Base-by-base conservation (phyloP, 2,113 vertebrate species). In the Microcebus griseorufus region DNA sequence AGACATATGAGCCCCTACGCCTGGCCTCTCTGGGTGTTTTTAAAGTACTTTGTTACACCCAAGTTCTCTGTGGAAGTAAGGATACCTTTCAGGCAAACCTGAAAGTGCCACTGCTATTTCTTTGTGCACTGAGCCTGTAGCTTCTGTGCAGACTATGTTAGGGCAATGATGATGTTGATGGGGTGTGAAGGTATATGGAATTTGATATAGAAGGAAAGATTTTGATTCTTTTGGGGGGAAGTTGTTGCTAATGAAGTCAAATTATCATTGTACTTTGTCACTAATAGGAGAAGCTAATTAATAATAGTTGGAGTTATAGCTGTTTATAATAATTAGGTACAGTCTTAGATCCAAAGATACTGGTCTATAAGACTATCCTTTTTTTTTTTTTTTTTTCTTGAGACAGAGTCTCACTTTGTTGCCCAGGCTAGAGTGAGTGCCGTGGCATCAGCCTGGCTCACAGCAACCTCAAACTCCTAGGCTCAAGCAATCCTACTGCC, bases 161-260 rank as follows among this genome's bases (percentile, higher is more conserved):
- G 58, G 60, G 5, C 32, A 75, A 48, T 69, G 67, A n/a, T 85
- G 20, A 39, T 90, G 14, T 62, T 81, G 55, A 53, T 55, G n/a
- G 58, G 2, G 16, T 83, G n/a, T 83, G n/a, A 27, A 10, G 48
- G 55, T 83, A 37, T 72, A 23, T 88, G 37, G 34, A 45, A 88
- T 92, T 95, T 93, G 60, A 88, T 48, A 93, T 23, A 64, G 65
- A 73, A 45, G 42, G n/a, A 55, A 86, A 79, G 65, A 60, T 76
- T 92, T 92, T 95, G 48, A 69, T 83, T 83, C 62, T 85, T 85
- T 62, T 34, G 67, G 67, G 39, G 9, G 60, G 53, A 93, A 60
- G 39, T 84, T 76, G 32, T 92, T 83, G 45, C 53, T 75, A 75
- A 65, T 73, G 51, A 89, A 93, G 34, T 51, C 70, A 62, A 84